Base-by-base conservation (phyloP, 1,140 invertebrate genomes). In the Drosophila ficusphila region DNA sequence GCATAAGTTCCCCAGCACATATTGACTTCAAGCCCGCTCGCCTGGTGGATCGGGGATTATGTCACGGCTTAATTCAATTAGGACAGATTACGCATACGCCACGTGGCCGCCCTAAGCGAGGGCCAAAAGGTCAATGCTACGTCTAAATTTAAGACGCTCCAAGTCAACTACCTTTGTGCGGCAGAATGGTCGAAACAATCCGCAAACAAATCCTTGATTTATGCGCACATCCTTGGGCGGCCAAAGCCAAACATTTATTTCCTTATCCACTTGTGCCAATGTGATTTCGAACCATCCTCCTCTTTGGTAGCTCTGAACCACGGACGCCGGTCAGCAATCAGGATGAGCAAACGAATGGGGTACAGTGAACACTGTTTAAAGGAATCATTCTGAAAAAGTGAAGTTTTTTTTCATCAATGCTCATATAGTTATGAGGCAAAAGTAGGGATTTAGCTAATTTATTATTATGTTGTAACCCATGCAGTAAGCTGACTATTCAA, bases 121-220 rank as follows among this genome's bases (percentile, higher is more conserved):
- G 52, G 46, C 48, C 57, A 54, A 88, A 86, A 86, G 82, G 77
- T 86, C 82, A 88, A 77, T 88, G 76, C 72, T 74, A 58, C 38
- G 38, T 74, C 71, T 74, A 74, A 74, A 74, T 74, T 65, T 52
- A 65, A 74, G 61, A 49, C 70, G 16, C 46, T 54, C 42, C 49
- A 75, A 83, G 72, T 79, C 65, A 86, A 73, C 72, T 86, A 81
- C 67, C 81, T 85, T 77, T 71, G 44, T 33, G 25, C 41, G 2
- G n/a, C 1, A 31, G 9, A 12, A 8, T 34, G 19, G 36, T 39
- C 25, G 33, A 85, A 82, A 68, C 57, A 88, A 88, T 88, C 82
- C 82, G 75, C 83, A 90, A 90, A 90, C 82, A 90, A 90, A 90
- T 90, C 88, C 88, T 90, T 90, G 88, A 90, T 90, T 90, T 90